Conservation (phyloP, 92 coral and sea anemone species). For the Phenganax stokvisi region DNA sequence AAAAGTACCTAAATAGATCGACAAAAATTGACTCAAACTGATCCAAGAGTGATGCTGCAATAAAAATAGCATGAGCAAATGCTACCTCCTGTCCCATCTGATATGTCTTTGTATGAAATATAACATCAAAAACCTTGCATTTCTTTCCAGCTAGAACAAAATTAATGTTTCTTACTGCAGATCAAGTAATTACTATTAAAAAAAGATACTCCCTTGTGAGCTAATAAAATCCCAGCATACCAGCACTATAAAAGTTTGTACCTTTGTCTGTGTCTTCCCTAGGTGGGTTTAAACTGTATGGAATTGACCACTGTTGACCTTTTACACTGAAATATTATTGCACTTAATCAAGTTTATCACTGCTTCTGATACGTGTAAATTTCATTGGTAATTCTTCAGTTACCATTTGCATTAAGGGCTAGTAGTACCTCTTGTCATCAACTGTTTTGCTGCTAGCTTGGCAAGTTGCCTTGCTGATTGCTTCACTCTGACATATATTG, state of each 20-base stretch:
- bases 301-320: constrained; percentile 92
- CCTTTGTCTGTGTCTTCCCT: constrained; percentile 90
- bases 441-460: constrained; percentile 53
- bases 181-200: background rate
- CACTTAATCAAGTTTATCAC: too few relatives aligned
- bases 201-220: background rate
- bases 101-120: constrained; percentile 83
- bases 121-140: constrained; percentile 78
- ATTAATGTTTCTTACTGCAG: background rate
- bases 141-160: constrained; percentile 72
- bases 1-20: background rate
- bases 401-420: background rate
- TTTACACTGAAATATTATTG: constrained; percentile 45
- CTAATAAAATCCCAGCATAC: too few relatives aligned
- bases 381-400: background rate
- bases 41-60: too few relatives aligned
- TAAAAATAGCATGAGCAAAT: background rate
- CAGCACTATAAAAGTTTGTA: constrained; percentile 15
- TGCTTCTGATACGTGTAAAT: too few relatives aligned
- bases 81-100: constrained; percentile 72
- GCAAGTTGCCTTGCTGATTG: constrained; percentile 61
- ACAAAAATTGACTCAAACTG: too few relatives aligned
- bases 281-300: constrained; percentile 78
- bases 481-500: constrained; percentile 78
- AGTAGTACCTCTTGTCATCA: constrained; percentile 59